Evolutionary conservation across 2,888 invertebrate species (phyloP), one percentile per base, ranked within the genome.

Genomic region (Agrilus biguttatus): DNA sequence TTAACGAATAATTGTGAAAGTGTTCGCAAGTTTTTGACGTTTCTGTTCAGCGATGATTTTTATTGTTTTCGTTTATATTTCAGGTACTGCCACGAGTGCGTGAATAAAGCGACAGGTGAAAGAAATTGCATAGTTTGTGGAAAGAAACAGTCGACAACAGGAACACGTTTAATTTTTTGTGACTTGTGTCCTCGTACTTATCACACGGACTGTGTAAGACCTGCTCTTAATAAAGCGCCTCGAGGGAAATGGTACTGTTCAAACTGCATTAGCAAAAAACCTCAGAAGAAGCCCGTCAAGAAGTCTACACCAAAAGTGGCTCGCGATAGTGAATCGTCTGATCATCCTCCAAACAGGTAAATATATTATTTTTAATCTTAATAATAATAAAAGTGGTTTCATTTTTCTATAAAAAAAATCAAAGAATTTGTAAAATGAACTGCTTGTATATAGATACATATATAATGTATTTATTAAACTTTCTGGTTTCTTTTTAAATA

Each of bases 71-170:
- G 46, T 41, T 36, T 19, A 35, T 38, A 13, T 41, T 43, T 43
- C 39, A 87, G 87, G 87, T 96, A 90, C 67, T 96, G 95, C 68
- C 91, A 85, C 72, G 91, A 91, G 61, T 96, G 95, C 68, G 80
- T 87, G 68, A 88, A 89, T 68, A 89, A 91, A 68, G 91, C 89
- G 5, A 86, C 91, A 19, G 91, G 91, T 28, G 87, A 89, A 59
- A 77, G 89, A 44, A 89, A 90, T 60, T 96, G 96, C 70, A 85
- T 95, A 51, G 90, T 95, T 47, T 97, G 96, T 65, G 93, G 95
- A 33, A 76, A 76, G 55, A 78, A 77, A 55, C 61, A 67, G 36
- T 72, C 74, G 1, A 59, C 63, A 35, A 71, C 71, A 40, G 57
- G 58, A 17, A 62, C 63, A 1, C 72, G 78, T 50, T 75, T 93